Conservation (phyloP, 2,113 vertebrate genomes). For the Cyphomyrus discorhynchus region DNA sequence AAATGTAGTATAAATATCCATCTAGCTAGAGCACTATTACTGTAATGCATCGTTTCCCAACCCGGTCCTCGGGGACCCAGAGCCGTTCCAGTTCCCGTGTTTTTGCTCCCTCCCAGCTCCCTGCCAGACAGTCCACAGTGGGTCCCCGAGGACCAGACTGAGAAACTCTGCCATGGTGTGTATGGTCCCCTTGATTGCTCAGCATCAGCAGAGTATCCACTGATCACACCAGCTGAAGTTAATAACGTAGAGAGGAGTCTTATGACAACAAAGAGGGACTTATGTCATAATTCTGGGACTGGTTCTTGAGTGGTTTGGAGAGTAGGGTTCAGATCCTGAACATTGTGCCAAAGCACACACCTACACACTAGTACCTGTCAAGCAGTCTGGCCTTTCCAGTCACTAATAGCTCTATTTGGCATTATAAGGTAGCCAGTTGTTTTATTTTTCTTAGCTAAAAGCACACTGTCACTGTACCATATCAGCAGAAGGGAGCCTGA, state of each 20-base stretch:
- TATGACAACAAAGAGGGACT: not conserved
- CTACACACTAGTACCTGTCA: not conserved
- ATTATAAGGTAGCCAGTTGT: slow-evolving; percentile 9
- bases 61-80: not conserved
- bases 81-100: not conserved
- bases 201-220: not conserved
- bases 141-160: not conserved
- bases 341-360: no score
- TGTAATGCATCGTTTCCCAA: not conserved
- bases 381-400: not conserved
- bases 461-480: slow-evolving; percentile 5
- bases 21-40: not conserved
- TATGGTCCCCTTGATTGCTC: not conserved
- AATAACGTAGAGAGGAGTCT: not conserved
- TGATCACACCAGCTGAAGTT: not conserved
- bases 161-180: not conserved
- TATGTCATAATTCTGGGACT: not conserved
- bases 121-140: not conserved
- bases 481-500: slow-evolving; percentile 20
- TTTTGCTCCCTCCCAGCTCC: not conserved
- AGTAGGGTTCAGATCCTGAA: not conserved
- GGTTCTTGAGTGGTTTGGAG: not conserved
- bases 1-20: not conserved
- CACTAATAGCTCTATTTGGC: not conserved
- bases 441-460: slow-evolving; percentile 10